Conservation (phyloP, 2,797 vertebrate species). For the Myiotriccus ornatus region DNA sequence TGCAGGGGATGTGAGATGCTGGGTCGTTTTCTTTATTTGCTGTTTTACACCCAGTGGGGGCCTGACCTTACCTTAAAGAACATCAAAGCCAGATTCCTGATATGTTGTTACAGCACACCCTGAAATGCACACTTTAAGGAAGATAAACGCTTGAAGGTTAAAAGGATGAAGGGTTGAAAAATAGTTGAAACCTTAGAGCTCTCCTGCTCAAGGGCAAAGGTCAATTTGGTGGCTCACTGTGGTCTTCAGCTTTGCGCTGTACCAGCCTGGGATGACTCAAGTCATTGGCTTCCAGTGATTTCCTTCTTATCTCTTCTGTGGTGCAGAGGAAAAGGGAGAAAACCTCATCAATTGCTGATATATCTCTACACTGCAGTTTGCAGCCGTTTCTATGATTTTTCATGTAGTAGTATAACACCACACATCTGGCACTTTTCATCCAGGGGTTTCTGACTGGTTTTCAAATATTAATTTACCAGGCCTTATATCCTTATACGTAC, state of each 20-base stretch:
- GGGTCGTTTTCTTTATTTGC: background rate
- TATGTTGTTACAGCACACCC: background rate
- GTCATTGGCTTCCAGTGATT: background rate
- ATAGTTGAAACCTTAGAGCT: constrained; percentile 24
- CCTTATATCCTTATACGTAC: background rate
- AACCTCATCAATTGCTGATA: background rate
- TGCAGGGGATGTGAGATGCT: background rate
- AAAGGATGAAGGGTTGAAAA: constrained; percentile 18
- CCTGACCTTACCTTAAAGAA: background rate
- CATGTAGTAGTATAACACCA: background rate
- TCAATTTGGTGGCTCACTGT: background rate
- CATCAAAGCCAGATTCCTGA: background rate
- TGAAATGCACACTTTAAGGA: background rate
- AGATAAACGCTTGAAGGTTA: constrained; percentile 35
- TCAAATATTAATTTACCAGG: background rate
- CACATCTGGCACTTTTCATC: background rate
- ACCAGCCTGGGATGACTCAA: background rate
- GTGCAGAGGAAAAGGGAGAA: background rate
- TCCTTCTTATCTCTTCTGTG: background rate
- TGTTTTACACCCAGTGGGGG: background rate
- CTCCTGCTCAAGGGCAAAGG: background rate
- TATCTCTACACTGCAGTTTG: background rate
- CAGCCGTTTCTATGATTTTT: background rate
- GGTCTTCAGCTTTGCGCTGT: background rate
- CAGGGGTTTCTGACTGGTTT: background rate